Base-by-base conservation (phyloP, 1,140 invertebrate genomes). In the Diploscapter pachys region DNA sequence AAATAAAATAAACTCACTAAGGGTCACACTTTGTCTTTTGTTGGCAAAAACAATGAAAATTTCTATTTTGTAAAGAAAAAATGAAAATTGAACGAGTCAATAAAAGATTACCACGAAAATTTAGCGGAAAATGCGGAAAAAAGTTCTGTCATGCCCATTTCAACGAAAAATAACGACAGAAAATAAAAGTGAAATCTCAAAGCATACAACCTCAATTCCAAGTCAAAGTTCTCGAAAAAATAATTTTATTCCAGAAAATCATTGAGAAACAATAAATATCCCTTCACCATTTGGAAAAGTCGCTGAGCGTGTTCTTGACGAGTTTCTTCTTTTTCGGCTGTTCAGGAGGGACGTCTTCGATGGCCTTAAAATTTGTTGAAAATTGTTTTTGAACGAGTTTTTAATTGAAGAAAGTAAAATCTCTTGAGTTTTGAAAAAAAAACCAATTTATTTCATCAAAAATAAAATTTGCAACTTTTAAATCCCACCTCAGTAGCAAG, bases 251-350 rank as follows among this genome's bases (percentile, higher is more conserved):
- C 13, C 51, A 68, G 50, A n/a, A 62, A 31, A 31, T 31, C 31
- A 31, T 31, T 31, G 31, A 31, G 31, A 31, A 31, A 31, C 31
- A 31, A 31, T 31, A 31, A 31, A 31, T 31, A 31, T 31, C 31
- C 31, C 31, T 31, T 77, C 64, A 77, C 76, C 76, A 77, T 3
- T 57, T 9, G 52, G 69, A 74, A 51, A 77, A 77, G 66, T 77
- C 76, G 68, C 54, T 56, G 31, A 77, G 51, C 56, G 56, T 5
- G 11, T 4, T 62, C 76, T 77, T 78, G 13, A 77, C 66, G 4
- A 73, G 9, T 54, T 77, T 72, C 48, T 71, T 69, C 65, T 77
- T 77, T 64, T 78, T 77, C 13, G 56, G 64, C 54, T 48, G 11
- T 11, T 5, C 49, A 49, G 62, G 75, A 53, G 3, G 62, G n/a